Evolutionary conservation across 2,113 vertebrate species (phyloP).

Genomic region (Clarias gariepinus): DNA sequence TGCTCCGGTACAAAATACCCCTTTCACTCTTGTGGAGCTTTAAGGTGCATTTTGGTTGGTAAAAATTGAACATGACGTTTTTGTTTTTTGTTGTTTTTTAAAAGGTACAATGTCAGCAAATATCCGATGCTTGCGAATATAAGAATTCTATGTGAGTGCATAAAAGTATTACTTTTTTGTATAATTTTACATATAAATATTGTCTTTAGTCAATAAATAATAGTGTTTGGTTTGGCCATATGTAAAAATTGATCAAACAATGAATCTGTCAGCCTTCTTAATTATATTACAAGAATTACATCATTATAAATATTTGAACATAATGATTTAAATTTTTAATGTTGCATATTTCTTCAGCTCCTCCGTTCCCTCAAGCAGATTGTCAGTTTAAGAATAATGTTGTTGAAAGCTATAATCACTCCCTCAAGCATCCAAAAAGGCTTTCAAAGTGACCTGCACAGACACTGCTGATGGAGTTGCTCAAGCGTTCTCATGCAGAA

Average conservation of each 20-base stretch:
- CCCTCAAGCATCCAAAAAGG: conserved; percentile 39
- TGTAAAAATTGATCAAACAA: neutral
- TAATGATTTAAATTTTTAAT: conserved; percentile 47
- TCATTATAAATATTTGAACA: conserved; percentile 40
- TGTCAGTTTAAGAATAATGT: conserved; percentile 44
- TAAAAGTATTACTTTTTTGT: neutral
- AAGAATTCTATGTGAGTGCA: neutral
- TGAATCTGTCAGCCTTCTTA: neutral
- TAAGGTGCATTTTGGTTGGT: neutral
- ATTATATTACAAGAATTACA: conserved; percentile 21
- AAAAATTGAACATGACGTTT: neutral
- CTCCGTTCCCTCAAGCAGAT: conserved; percentile 31
- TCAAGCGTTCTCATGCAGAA: conserved; percentile 24
- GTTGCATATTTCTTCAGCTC: conserved; percentile 18
- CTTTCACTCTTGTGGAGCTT: neutral
- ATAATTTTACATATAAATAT: conserved; percentile 2
- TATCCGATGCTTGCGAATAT: neutral
- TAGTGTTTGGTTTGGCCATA: neutral
- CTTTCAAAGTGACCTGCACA: conserved; percentile 45
- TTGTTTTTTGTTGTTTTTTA: too few species aligned
- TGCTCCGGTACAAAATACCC: neutral
- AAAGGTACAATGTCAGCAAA: neutral
- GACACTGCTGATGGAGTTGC: conserved; percentile 34
- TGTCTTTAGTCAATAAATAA: neutral
- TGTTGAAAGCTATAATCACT: conserved; percentile 38